phyloP scores from a whole-genome alignment of 2,113 vertebrate species.

The Andinoacara biseriatus region DNA sequence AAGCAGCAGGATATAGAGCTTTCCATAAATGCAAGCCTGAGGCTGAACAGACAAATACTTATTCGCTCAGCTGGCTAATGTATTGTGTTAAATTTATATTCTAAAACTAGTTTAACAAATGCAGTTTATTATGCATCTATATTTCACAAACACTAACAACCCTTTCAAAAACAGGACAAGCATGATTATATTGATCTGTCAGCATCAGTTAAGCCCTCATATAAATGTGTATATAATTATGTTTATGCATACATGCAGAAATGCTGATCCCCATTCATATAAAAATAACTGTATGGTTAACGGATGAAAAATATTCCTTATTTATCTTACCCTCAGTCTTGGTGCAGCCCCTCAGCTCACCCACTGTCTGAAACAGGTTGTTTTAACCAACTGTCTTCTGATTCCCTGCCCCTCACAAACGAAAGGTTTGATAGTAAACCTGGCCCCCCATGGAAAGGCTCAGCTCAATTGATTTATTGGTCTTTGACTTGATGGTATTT shows the following conservation, averaged over 20 bases:
- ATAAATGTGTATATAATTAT: rapidly evolving
- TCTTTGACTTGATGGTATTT: too few relatives aligned
- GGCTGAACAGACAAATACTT: background rate
- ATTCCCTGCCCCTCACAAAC: background rate
- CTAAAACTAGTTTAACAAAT: background rate
- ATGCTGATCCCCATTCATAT: background rate
- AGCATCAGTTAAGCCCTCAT: background rate
- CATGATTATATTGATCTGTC: background rate
- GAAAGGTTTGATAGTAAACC: background rate
- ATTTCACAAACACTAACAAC: background rate
- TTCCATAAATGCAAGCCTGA: too few relatives aligned
- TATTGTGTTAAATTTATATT: background rate
- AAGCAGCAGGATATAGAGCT: too few relatives aligned
- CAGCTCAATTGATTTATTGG: too few relatives aligned
- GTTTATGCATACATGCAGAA: rapidly evolving
- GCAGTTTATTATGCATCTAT: background rate
- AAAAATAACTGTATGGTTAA: background rate
- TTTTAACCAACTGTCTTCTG: background rate
- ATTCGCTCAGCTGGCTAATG: rapidly evolving
- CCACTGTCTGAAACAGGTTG: background rate
- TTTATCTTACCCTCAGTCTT: background rate
- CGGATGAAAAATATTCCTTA: background rate
- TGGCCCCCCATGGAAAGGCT: background rate
- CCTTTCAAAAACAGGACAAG: background rate
- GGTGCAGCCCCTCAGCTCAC: background rate